phyloP scores from a whole-genome alignment of 2,888 invertebrate genomes.

The Idaea aversata region DNA sequence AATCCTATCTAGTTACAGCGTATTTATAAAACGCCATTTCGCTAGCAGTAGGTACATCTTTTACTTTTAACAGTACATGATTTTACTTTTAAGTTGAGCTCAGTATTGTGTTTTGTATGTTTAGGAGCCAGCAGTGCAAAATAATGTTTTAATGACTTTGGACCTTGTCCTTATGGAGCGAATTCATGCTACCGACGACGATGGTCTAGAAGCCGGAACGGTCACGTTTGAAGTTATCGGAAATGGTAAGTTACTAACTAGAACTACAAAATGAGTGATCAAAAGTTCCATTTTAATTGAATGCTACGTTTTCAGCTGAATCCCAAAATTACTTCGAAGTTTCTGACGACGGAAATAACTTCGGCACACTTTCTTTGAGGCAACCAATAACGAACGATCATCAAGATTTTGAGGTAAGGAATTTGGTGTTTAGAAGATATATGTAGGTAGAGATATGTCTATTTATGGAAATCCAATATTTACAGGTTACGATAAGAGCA shows the following conservation, averaged over 20 bases:
- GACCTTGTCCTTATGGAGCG: slow-evolving; percentile 58
- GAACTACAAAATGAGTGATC: not conserved
- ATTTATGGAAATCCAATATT: not conserved
- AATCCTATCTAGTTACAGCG: too few relatives aligned
- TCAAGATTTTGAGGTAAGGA: slow-evolving; percentile 55
- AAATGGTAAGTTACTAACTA: slow-evolving; percentile 45
- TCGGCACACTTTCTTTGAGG: slow-evolving; percentile 51
- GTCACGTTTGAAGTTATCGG: slow-evolving; percentile 70
- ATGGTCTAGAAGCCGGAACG: slow-evolving; percentile 77
- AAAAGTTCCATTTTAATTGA: not conserved
- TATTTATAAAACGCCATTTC: too few relatives aligned
- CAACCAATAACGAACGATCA: slow-evolving; percentile 48
- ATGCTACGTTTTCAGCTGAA: slow-evolving; percentile 39
- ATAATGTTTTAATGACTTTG: slow-evolving; percentile 50
- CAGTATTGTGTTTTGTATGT: too few relatives aligned
- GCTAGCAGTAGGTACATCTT: too few relatives aligned
- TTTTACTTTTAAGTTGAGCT: too few relatives aligned
- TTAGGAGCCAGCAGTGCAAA: slow-evolving; percentile 57
- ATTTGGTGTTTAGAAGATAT: not conserved
- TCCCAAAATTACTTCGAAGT: slow-evolving; percentile 59
- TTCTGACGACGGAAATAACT: slow-evolving; percentile 51
- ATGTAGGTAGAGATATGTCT: not conserved
- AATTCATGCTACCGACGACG: slow-evolving; percentile 77
- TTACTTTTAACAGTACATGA: too few relatives aligned
- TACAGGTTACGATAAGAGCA: slow-evolving; percentile 69